Base-by-base conservation (phyloP, 2,113 vertebrate species). In the Gobius niger region DNA sequence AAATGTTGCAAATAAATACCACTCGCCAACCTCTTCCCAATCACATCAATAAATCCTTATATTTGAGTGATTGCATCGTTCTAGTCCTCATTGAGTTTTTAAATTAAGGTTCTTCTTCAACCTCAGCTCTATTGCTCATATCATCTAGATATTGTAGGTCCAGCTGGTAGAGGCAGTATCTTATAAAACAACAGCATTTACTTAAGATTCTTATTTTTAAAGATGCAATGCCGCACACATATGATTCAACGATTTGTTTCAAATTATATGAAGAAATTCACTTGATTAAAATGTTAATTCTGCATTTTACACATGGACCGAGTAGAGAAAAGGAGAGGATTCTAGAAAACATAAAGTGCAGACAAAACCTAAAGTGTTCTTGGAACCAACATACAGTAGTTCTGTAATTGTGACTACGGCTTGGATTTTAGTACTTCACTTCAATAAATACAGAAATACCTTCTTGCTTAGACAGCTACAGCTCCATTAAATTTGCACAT, bases 1-100 rank as follows among this genome's bases (percentile, higher is more conserved):
- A 83, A 59, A 34, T 59, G 72, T 71, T 62, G 62, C 69, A 70
- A 84, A 84, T 87, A 87, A 87, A 90, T 88, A 84, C 75, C 49
- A 82, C 13, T 49, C 34, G 40, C 9, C 0, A 11, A 52, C 18
- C 62, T 7, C 3, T 13, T 5, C 5, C 14, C 54, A 40, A 46
- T 44, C 44, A 34, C 24, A 34, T 59, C 41, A 0, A 50, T 14
- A 7, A 12, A 57, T 57, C 24, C 19, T 60, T 9, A 44, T n/a
- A 42, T 60, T 60, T 60, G 14, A 60, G 6, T 7, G 3, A n/a
- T 16, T 16, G 57, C 57, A 42, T 42, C 40, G 42, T 60, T 60
- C 15, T 60, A 42, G 7, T 42, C 15, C 34, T 44, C 13, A 42
- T 15, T 4, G 9, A 4, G 14, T 42, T 44, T 4, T 34, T 60